phyloP scores from a whole-genome alignment of 2,113 vertebrate species.

The Crotalus viridis region DNA sequence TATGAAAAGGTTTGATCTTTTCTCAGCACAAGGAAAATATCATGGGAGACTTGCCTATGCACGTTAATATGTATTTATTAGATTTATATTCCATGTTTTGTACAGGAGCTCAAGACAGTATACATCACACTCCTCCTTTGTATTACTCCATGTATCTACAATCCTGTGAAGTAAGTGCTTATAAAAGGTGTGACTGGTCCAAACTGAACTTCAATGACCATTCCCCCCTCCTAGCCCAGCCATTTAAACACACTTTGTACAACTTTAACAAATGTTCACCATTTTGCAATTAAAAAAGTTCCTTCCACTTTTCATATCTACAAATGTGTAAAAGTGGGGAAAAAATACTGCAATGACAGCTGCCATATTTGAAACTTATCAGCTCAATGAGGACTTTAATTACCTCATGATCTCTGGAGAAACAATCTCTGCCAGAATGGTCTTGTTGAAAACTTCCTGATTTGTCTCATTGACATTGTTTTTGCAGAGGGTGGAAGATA shows the following conservation, averaged over 20 bases:
- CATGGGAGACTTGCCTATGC: neutral
- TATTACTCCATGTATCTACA: neutral
- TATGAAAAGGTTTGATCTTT: constrained; percentile 47
- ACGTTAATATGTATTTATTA: neutral
- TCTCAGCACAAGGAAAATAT: neutral
- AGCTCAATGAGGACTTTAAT: neutral
- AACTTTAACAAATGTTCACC: neutral
- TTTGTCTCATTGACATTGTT: neutral
- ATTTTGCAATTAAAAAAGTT: neutral
- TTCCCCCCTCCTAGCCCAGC: neutral
- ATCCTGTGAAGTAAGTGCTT: neutral
- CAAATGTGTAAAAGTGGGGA: neutral
- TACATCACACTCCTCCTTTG: neutral
- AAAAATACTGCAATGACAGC: neutral
- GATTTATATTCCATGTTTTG: neutral
- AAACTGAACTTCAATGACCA: neutral
- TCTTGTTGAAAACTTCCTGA: neutral
- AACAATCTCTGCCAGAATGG: neutral
- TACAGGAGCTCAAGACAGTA: neutral
- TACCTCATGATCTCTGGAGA: neutral
- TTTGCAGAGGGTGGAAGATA: neutral
- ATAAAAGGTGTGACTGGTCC: neutral
- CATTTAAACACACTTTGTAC: neutral
- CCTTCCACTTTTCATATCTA: neutral
- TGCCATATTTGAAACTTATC: neutral